Conservation (phyloP, 2,888 invertebrate species). For the Drosophila melanosoma region DNA sequence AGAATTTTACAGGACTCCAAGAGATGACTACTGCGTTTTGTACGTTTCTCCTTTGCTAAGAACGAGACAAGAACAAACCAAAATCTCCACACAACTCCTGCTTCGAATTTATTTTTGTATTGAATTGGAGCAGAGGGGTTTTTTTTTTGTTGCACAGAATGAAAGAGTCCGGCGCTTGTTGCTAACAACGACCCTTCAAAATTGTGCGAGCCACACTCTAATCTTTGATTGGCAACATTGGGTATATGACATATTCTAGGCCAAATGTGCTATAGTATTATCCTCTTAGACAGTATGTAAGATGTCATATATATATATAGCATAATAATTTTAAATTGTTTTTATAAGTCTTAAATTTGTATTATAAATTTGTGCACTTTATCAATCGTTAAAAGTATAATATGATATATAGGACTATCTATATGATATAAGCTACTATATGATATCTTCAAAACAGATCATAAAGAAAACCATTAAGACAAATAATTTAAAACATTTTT, state of each 20-base stretch:
- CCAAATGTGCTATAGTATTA: background rate
- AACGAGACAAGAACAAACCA: background rate
- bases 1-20: slow-evolving; percentile 32
- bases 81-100: background rate
- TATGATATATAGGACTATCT: too few species aligned
- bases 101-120: slow-evolving; percentile 48
- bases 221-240: slow-evolving; percentile 15
- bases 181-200: slow-evolving; percentile 46
- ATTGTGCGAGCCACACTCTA: slow-evolving; percentile 27
- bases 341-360: too few species aligned
- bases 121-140: slow-evolving; percentile 35
- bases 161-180: slow-evolving; percentile 24
- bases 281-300: background rate
- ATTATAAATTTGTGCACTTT: too few species aligned
- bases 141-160: background rate
- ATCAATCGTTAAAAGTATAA: too few species aligned
- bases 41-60: background rate
- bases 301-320: too few species aligned
- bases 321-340: too few species aligned
- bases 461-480: too few species aligned
- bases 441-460: too few species aligned
- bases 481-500: too few species aligned
- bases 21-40: background rate
- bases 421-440: too few species aligned
- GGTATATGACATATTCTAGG: slow-evolving; percentile 13